Evolutionary conservation across 2,797 vertebrate genomes (phyloP).

Genomic region (Philypnodon macrostomus): DNA sequence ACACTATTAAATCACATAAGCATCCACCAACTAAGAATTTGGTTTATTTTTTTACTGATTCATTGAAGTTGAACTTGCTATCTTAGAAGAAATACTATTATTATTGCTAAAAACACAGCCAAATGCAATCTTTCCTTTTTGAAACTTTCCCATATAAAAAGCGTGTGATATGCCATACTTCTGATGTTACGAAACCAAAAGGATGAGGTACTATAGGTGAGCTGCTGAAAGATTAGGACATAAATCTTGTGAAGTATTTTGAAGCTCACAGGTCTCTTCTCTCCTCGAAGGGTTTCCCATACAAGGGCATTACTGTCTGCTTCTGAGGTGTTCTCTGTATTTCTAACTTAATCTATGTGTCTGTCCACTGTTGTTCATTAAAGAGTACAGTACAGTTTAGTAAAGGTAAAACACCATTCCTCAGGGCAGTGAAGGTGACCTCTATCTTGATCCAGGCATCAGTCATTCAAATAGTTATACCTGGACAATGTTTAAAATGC

Average conservation of each 20-base stretch:
- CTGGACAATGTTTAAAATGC: background rate
- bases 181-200: background rate
- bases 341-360: background rate
- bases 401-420: background rate
- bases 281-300: slow-evolving; percentile 1
- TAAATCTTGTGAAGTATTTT: slow-evolving; percentile 4
- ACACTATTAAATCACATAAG: too few relatives aligned
- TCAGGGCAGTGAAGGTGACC: background rate
- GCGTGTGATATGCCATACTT: background rate
- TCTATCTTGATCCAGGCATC: background rate
- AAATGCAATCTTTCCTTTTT: too few relatives aligned
- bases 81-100: too few relatives aligned
- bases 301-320: slow-evolving; percentile 14
- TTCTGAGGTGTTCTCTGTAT: background rate
- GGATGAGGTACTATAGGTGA: slow-evolving; percentile 5
- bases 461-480: background rate
- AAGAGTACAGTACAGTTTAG: background rate
- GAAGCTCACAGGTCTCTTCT: slow-evolving; percentile 1
- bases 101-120: too few relatives aligned
- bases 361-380: slow-evolving; percentile 6
- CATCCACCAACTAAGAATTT: too few relatives aligned
- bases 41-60: too few relatives aligned
- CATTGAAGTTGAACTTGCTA: too few relatives aligned
- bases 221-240: background rate
- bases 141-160: background rate